Conservation (phyloP, 2,888 invertebrate species). For the Thumatha senex region DNA sequence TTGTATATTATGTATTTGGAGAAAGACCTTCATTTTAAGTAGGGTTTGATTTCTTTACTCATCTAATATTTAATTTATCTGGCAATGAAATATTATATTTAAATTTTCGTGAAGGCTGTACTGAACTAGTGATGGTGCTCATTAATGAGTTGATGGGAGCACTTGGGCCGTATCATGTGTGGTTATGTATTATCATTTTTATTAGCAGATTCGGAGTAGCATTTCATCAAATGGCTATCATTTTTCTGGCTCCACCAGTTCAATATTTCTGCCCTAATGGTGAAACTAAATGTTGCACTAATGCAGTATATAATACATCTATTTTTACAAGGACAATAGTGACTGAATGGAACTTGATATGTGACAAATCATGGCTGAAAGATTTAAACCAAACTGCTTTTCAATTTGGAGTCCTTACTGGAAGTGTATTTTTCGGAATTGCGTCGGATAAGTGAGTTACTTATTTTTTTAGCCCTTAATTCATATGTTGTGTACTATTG, state of each 20-base stretch:
- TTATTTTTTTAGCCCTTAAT: conserved; percentile 27
- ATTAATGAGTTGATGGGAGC: conserved; percentile 69
- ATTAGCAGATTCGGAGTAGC: conserved; percentile 76
- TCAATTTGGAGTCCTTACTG: conserved; percentile 88
- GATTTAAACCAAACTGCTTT: conserved; percentile 88
- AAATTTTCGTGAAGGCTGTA: too few species aligned
- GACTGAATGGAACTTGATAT: conserved; percentile 89
- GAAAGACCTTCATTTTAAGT: neutral
- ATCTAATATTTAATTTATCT: neutral
- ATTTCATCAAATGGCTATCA: conserved; percentile 78
- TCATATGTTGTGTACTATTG: neutral
- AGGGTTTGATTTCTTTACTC: neutral
- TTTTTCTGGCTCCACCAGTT: conserved; percentile 74
- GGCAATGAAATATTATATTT: too few species aligned
- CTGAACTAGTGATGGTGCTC: conserved; percentile 40
- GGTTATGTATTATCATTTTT: conserved; percentile 66
- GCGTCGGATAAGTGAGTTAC: conserved; percentile 85
- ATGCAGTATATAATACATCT: conserved; percentile 83
- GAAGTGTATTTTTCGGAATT: conserved; percentile 88
- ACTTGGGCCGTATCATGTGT: conserved; percentile 29
- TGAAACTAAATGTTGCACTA: conserved; percentile 70
- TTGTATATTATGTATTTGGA: neutral
- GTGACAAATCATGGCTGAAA: conserved; percentile 84
- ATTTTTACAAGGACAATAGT: conserved; percentile 87
- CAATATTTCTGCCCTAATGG: conserved; percentile 53